Conservation (phyloP, 1,140 invertebrate genomes). For the Branchinecta lindahli region DNA sequence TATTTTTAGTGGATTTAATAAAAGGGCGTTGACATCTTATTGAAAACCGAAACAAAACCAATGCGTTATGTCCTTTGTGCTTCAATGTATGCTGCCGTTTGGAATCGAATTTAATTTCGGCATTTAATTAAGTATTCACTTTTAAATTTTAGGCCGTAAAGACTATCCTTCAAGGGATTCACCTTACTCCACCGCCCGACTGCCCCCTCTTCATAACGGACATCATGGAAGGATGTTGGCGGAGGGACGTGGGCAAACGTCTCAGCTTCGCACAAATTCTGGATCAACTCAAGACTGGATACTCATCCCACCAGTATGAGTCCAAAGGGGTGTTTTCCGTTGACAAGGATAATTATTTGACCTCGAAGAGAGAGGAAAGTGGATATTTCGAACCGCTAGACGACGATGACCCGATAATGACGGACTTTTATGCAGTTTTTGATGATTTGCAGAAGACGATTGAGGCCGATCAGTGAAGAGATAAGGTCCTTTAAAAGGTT, state of each 20-base stretch:
- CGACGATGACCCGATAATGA: background rate
- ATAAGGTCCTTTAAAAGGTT: no score
- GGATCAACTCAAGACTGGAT: background rate
- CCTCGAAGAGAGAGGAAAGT: background rate
- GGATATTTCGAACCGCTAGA: background rate
- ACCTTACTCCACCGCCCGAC: constrained; percentile 63
- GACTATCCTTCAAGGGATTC: constrained; percentile 62
- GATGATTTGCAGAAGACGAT: no score
- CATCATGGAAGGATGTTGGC: constrained; percentile 73
- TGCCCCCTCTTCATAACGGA: constrained; percentile 59
- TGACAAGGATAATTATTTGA: background rate
- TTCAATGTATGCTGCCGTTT: no score
- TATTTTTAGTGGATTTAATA: no score
- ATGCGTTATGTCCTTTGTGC: no score
- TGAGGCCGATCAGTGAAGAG: no score
- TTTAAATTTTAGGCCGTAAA: constrained; percentile 47
- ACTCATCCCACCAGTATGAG: background rate
- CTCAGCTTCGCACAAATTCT: constrained; percentile 52
- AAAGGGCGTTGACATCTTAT: no score
- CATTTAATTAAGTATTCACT: background rate
- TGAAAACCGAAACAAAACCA: no score
- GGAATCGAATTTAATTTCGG: no score
- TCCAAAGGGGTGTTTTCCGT: background rate
- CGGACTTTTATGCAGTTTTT: no score
- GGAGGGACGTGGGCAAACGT: constrained; percentile 59